Evolutionary conservation across 2,113 vertebrate genomes (phyloP).

Genomic region (Chinchilla lanigera): DNA sequence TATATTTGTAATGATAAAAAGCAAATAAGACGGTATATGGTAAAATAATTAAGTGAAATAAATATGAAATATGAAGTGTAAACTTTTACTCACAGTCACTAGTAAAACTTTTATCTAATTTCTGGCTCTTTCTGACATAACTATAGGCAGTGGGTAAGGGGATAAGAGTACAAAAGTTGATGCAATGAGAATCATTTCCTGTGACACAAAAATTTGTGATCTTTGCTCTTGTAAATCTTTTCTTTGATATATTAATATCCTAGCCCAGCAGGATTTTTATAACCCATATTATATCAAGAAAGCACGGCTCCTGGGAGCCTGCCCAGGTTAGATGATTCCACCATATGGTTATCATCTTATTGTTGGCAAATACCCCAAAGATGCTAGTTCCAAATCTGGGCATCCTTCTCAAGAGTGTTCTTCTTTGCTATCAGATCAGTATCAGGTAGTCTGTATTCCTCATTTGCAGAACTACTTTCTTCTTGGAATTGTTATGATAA

Average conservation of each 20-base stretch:
- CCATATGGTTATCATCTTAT: neutral
- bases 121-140: neutral
- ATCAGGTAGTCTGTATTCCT: neutral
- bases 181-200: rapidly evolving
- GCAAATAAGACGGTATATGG: neutral
- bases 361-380: neutral
- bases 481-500: neutral
- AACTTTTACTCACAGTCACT: neutral
- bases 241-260: neutral
- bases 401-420: neutral
- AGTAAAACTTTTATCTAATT: conserved; percentile 18
- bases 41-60: conserved; percentile 50
- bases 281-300: neutral
- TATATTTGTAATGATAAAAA: neutral
- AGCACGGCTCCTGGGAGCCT: neutral
- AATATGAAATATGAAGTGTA: neutral
- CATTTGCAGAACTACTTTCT: neutral
- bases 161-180: neutral
- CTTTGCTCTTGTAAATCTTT: neutral
- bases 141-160: rapidly evolving
- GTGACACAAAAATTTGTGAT: neutral
- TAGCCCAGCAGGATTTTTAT: neutral
- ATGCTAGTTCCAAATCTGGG: neutral
- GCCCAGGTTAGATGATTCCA: neutral
- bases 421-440: neutral